A percentile compares a stretch with the other conserved stretches of the same genome.
Conservation (phyloP, 1,140 invertebrate species). For the Dinoponera quadriceps region DNA sequence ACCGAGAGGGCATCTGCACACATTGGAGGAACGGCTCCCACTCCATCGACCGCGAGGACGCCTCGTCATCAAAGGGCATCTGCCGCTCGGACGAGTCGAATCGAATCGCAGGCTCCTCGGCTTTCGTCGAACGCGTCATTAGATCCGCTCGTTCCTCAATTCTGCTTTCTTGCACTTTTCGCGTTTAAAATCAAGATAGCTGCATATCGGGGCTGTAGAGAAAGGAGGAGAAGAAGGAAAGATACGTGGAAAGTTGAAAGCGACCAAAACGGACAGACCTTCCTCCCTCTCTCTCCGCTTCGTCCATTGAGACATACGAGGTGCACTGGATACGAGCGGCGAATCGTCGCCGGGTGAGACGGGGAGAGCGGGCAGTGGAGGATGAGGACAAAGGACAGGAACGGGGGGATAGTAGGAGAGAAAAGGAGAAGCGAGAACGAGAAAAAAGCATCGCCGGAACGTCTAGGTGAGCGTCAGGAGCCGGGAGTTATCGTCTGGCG, state of each 20-base stretch:
- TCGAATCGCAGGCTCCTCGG: conserved; percentile 43
- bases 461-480: conserved; percentile 72
- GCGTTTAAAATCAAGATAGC: conserved; percentile 3
- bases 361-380: conserved; percentile 2
- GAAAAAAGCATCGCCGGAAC: conserved; percentile 66
- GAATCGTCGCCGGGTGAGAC: background rate
- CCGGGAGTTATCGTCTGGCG: conserved; percentile 79
- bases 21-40: conserved; percentile 13
- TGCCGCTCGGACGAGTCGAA: conserved; percentile 46
- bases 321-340: conserved; percentile 16
- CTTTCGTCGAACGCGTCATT: conserved; percentile 43
- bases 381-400: conserved; percentile 12
- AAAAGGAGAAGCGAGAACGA: conserved; percentile 60
- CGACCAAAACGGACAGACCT: conserved; percentile 15
- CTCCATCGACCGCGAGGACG: conserved; percentile 31
- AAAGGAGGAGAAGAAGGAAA: conserved; percentile 2
- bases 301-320: background rate
- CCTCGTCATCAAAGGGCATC: conserved; percentile 63
- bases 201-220: background rate
- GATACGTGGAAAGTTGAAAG: background rate
- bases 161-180: background rate
- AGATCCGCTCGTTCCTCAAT: background rate
- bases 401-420: conserved; percentile 18
- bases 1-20: background rate
- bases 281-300: too few species aligned